Base-by-base conservation (phyloP, 1,140 invertebrate species). In the Latrodectus geometricus region DNA sequence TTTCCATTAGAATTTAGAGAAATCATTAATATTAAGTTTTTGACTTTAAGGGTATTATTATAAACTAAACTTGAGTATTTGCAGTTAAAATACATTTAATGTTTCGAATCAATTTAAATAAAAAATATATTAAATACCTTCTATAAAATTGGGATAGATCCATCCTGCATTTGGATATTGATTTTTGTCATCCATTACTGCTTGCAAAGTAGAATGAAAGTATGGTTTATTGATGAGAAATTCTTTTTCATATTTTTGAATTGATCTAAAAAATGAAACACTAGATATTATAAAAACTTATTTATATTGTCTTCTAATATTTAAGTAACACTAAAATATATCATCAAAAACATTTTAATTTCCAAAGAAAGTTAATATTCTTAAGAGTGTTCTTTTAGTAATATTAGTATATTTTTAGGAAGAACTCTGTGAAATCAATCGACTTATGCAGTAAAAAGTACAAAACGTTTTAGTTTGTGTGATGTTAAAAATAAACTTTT, bases 211-310 rank as follows among this genome's bases (percentile, higher is more conserved):
- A 12, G 86, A 70, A 52, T 82, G 78, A 17, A 87, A 21, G 61
- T 82, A 87, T n/a, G 77, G 15, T 78, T 88, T 88, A 12, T n/a
- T 75, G 2, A 88, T 76, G 20, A 88, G 52, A 5, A 52, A 61
- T 73, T 86, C 84, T 79, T 80, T 76, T 66, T 86, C 76, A 52
- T 79, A 80, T 5, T 78, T 79, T 9, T 35, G 20, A 23, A 86
- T 86, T 15, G 54, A 80, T 80, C 84, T 86, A 14, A 20, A 80
- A 81, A 21, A 52, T 61, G n/a, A 79, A 68, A 79, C 17, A 61
- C 35, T 52, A 14, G 8, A 56, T 61, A 61, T 61, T 61, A 14
- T 17, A 61, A 61, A 61, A 14, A 8, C 17, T 61, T 61, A 61
- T 61, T 61, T 14, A 14, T 3, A 17, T 17, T 61, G 54, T 61